Evolutionary conservation across 1,140 invertebrate genomes (phyloP), one percentile per base, ranked within the genome.

Genomic region (Chrysopa pallens): DNA sequence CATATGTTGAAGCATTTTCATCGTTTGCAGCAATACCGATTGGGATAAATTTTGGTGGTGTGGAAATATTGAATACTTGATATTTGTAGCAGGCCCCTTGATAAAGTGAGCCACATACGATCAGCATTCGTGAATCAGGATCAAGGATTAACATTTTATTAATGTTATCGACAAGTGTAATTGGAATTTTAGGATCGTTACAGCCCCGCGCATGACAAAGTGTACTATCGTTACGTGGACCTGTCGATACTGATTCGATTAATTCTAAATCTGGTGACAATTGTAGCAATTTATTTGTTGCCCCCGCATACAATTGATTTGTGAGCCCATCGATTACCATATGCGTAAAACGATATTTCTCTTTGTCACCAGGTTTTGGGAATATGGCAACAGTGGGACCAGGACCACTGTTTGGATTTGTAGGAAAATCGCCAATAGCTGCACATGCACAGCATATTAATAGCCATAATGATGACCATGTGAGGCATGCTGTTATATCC

Each of bases 121-220:
- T 84, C 14, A 97, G 69, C 27, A 72, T 77, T 38, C 78, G 71
- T 8, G 80, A 75, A 46, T 80, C 78, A 45, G 81, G 72, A 61
- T 94, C 88, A 15, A 94, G 77, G 6, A 96, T 72, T 43, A 97
- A 67, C 43, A 92, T 77, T 64, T 96, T 96, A 61, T 93, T 95
- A 40, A 86, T 78, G 62, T 89, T 93, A 56, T 91, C 78, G 38
- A 77, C 84, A 37, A 75, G 58, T 1, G 71, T 62, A 29, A 75
- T 77, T 46, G 73, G 69, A 47, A 78, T 74, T 44, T 80, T 72
- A 9, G 70, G 64, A 5, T 68, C 68, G 29, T 64, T 55, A 57
- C 87, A 92, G 29, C 86, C 87, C 42, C 72, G 80, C 2, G 87
- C 82, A 63, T 88, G 83, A 62, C 89, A 93, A 49, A 80, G 74